Conservation (phyloP, 2,888 invertebrate species). For the Ophion costatus region DNA sequence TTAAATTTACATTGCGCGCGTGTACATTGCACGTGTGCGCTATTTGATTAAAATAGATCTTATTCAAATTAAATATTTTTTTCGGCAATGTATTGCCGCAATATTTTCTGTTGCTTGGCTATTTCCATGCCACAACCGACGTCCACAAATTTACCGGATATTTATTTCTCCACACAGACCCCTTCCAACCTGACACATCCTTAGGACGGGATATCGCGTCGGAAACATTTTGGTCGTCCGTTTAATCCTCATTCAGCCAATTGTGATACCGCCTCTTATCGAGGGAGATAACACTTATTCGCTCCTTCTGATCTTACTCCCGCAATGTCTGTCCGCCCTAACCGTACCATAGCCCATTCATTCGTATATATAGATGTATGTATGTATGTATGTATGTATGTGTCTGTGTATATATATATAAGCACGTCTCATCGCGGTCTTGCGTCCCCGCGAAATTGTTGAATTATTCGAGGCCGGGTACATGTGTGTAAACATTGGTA, state of each 20-base stretch:
- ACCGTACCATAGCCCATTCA: background rate
- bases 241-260: background rate
- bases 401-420: background rate
- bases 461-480: conserved; percentile 9
- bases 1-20: no score
- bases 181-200: background rate
- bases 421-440: conserved; percentile 10
- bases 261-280: background rate
- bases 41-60: no score
- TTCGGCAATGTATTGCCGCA: background rate
- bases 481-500: conserved; percentile 9
- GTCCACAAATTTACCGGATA: background rate
- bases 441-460: conserved; percentile 19
- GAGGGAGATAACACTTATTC: background rate
- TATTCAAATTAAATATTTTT: no score
- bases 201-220: background rate
- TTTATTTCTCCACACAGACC: background rate
- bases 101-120: background rate
- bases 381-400: no score
- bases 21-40: no score
- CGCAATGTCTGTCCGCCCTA: background rate
- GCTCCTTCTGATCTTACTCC: conserved; percentile 15
- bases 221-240: background rate
- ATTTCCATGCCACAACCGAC: background rate
- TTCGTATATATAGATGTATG: background rate